Base-by-base conservation (phyloP, 2,888 invertebrate genomes). In the Yponomeuta cagnagella region DNA sequence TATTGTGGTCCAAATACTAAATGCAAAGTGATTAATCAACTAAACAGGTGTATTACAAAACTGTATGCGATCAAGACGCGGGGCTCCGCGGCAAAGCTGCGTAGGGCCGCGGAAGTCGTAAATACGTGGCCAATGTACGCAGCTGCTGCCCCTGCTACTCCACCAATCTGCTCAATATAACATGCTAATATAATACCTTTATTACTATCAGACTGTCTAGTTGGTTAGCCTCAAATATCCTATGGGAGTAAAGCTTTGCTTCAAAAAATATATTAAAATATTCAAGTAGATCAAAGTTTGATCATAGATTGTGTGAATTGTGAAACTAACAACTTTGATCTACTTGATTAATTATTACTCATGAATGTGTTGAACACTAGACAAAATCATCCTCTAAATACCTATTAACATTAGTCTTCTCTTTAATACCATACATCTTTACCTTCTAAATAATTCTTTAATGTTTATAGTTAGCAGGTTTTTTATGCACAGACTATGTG, bases 11-110 rank as follows among this genome's bases (percentile, higher is more conserved):
- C 70, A 70, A 48, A 63, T 63, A 70, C 52, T 70, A 63, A 70
- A 31, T 78, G 78, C 76, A 75, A 75, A 78, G 78, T 81, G 82
- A 88, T 90, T 88, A 89, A 90, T 90, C 88, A 88, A 84, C 82
- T 76, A 80, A 85, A 89, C 89, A 90, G 90, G 89, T 90, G 89
- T 67, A 66, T 70, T 83, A 79, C 74, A 75, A 76, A 78, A 80
- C 76, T 78, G 81, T 80, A 82, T 81, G 33, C 43, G 79, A 80
- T 78, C 77, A 80, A 80, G 76, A 70, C 48, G 70, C 77, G 77
- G 78, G 80, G 82, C 79, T 80, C 78, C 74, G 72, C 72, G 77
- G 80, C 79, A 87, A 88, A 86, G 85, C 85, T 85, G 86, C 85
- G 79, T 77, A 76, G 74, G 73, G 79, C 43, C 68, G 65, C 71